These are phyloP conservation scores for Epirrhoe tristata DNA, from an alignment of 2,888 invertebrate genomes.

Conservation along the genomic window DNA sequence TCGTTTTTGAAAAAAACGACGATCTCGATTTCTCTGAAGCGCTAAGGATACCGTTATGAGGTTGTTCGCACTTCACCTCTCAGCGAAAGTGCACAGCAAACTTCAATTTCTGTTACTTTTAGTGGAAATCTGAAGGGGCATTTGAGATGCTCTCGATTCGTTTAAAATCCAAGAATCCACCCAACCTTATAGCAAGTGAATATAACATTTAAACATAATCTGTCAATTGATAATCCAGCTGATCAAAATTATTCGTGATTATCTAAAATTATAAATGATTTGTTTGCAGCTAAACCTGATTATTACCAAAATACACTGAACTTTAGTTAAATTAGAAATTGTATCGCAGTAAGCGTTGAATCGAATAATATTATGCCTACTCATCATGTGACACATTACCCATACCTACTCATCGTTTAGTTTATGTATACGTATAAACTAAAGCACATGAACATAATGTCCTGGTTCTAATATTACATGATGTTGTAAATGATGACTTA, in stretches of 20 bases:
- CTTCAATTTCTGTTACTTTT: constrained; percentile 33
- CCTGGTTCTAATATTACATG: not conserved
- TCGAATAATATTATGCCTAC: not conserved
- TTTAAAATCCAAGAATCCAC: constrained; percentile 2
- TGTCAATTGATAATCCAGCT: not conserved
- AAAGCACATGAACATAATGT: not conserved
- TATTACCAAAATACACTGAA: not conserved
- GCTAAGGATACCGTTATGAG: constrained; percentile 44
- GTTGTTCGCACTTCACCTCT: constrained; percentile 41
- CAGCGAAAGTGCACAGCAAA: constrained; percentile 42
- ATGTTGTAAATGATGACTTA: too few relatives aligned
- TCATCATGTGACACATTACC: not conserved
- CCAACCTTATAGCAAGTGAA: not conserved
- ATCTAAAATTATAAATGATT: not conserved
- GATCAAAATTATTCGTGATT: too few relatives aligned
- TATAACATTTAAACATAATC: not conserved
- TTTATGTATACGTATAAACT: not conserved
- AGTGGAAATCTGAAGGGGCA: constrained; percentile 7
- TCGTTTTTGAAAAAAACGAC: constrained; percentile 32
- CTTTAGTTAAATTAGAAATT: not conserved
- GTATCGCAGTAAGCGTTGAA: not conserved
- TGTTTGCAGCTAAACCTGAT: not conserved
- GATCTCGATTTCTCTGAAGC: constrained; percentile 41
- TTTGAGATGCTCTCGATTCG: constrained; percentile 33
- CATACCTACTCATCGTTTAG: not conserved